Evolutionary conservation across 2,797 vertebrate species (phyloP).

Genomic region (Ciconia nigra): DNA sequence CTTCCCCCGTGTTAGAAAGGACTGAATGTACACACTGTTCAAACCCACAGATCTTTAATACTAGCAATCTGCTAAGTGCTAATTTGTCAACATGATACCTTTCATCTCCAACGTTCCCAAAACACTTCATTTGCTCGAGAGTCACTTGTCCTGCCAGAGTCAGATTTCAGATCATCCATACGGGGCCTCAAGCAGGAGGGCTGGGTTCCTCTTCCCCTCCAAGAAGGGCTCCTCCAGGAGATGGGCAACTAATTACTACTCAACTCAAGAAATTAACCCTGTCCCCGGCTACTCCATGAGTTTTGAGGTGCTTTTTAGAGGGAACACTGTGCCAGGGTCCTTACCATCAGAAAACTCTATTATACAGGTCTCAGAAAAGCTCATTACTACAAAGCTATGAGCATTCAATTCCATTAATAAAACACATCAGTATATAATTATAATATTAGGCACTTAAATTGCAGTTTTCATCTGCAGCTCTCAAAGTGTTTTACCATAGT

Average conservation of each 20-base stretch:
- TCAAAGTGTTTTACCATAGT: background rate
- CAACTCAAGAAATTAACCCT: slow-evolving; percentile 8
- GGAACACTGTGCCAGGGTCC: background rate
- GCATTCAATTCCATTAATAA: slow-evolving; percentile 62
- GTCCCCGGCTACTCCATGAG: background rate
- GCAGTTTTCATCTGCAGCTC: slow-evolving; percentile 54
- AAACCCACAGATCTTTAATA: background rate
- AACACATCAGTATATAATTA: slow-evolving; percentile 51
- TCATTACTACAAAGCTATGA: slow-evolving; percentile 52
- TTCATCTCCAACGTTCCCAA: slow-evolving; percentile 33
- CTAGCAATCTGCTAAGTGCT: slow-evolving; percentile 26
- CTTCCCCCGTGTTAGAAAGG: background rate
- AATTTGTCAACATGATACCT: slow-evolving; percentile 36
- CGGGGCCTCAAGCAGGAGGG: fast-evolving
- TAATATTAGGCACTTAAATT: slow-evolving; percentile 58
- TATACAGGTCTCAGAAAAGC: slow-evolving; percentile 35
- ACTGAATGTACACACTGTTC: background rate
- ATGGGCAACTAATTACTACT: background rate
- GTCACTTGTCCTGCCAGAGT: background rate
- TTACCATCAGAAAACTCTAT: slow-evolving; percentile 46
- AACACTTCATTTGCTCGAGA: background rate
- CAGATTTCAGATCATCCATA: background rate
- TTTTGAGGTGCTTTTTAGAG: background rate
- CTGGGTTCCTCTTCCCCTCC: background rate
- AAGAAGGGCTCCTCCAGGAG: background rate